Evolutionary conservation across 2,888 invertebrate species (phyloP).

Genomic region (Cybosia mesomella): DNA sequence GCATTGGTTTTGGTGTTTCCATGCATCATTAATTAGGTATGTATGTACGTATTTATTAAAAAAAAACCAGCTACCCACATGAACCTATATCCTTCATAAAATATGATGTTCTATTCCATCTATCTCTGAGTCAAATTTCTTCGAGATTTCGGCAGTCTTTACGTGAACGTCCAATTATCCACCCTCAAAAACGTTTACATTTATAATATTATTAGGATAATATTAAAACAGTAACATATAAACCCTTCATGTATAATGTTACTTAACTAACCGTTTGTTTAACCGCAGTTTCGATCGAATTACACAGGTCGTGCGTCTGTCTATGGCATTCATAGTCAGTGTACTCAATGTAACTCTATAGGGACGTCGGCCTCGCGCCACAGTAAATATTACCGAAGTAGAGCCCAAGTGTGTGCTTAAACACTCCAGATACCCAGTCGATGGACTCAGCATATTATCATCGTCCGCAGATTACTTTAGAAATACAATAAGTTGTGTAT

Average conservation of each 20-base stretch:
- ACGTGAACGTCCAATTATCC: too few species aligned
- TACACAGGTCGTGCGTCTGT: background rate
- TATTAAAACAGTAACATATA: background rate
- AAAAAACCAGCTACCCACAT: too few species aligned
- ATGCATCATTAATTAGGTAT: too few species aligned
- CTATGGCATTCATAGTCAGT: background rate
- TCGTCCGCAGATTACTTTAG: background rate
- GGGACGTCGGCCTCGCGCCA: background rate
- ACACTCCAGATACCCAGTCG: background rate
- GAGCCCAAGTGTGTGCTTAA: background rate
- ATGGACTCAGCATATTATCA: too few species aligned
- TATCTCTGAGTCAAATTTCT: too few species aligned
- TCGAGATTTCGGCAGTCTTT: too few species aligned
- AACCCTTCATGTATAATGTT: background rate
- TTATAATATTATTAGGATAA: background rate
- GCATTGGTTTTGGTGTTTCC: background rate
- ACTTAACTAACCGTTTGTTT: background rate
- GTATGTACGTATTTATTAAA: too few species aligned
- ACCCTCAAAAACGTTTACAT: too few species aligned
- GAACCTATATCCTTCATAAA: too few species aligned
- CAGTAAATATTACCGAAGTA: background rate
- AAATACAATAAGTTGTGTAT: too few species aligned
- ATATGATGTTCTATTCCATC: too few species aligned
- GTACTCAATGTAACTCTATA: background rate
- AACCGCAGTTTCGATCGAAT: background rate